phyloP scores from a whole-genome alignment of 1,140 invertebrate species.

The Lycorma delicatula region DNA sequence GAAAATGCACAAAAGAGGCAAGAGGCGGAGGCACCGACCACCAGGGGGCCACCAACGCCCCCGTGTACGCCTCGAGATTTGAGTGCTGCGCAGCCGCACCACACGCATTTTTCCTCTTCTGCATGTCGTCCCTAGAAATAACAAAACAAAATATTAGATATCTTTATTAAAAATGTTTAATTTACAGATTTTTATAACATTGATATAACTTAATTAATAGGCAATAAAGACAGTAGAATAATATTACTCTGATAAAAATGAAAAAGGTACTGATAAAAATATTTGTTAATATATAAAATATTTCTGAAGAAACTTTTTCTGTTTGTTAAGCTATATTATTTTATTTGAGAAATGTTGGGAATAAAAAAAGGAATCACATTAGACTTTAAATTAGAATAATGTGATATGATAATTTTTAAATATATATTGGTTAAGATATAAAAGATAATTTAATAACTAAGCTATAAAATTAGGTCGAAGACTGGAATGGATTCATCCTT shows the following conservation, averaged over 20 bases:
- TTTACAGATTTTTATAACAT: background rate
- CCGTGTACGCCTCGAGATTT: slow-evolving; percentile 17
- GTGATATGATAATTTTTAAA: too few species aligned
- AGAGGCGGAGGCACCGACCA: slow-evolving; percentile 21
- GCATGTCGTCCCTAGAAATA: slow-evolving; percentile 21
- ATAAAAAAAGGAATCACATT: too few species aligned
- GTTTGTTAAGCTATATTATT: too few species aligned
- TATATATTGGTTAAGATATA: too few species aligned
- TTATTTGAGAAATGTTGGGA: too few species aligned
- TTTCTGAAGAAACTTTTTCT: too few species aligned
- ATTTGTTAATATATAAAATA: background rate
- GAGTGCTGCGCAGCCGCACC: slow-evolving; percentile 20
- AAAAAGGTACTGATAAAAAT: background rate
- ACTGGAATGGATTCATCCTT: too few species aligned
- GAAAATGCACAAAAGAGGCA: slow-evolving; percentile 23
- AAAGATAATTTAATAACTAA: too few species aligned
- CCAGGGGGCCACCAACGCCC: slow-evolving; percentile 15
- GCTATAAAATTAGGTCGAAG: too few species aligned
- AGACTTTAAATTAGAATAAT: too few species aligned
- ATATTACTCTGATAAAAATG: background rate
- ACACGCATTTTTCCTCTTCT: slow-evolving; percentile 23
- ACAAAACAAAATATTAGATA: slow-evolving; percentile 13
- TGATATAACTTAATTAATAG: background rate
- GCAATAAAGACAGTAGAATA: background rate
- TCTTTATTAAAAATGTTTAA: too few species aligned